Evolutionary conservation across 2,113 vertebrate genomes (phyloP).

Genomic region (Semnopithecus entellus): DNA sequence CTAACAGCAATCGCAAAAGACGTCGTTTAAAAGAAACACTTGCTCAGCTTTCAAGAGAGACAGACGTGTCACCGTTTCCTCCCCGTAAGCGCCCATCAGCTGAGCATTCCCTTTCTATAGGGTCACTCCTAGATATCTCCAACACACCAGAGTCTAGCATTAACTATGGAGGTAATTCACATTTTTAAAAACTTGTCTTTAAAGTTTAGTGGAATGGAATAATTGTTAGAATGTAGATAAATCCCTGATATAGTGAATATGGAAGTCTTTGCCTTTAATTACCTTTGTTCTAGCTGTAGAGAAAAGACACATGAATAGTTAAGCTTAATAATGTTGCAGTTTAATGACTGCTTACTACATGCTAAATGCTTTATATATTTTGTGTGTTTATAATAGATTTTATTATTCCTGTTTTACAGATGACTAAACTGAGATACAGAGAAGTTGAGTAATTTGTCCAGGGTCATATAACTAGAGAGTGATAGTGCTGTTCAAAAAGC

Average conservation of each 20-base stretch:
- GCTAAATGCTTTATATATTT: not conserved
- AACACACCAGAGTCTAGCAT: slow-evolving; percentile 94
- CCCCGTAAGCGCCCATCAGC: slow-evolving; percentile 95
- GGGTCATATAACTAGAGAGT: not conserved
- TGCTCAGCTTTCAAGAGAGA: slow-evolving; percentile 94
- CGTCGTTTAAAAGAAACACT: slow-evolving; percentile 94
- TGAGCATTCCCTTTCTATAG: slow-evolving; percentile 94
- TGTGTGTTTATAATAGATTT: slow-evolving; percentile 7
- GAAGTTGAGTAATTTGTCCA: not conserved
- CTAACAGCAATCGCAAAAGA: slow-evolving; percentile 95
- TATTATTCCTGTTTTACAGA: not conserved
- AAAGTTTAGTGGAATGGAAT: not conserved
- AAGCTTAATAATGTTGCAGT: not conserved
- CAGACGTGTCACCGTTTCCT: slow-evolving; percentile 94
- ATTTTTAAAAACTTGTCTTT: slow-evolving; percentile 13
- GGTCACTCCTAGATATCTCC: slow-evolving; percentile 96
- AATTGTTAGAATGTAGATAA: not conserved
- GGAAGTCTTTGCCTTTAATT: slow-evolving; percentile 4
- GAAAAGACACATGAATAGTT: not conserved
- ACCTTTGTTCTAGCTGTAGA: not conserved
- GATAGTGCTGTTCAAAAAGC: not conserved
- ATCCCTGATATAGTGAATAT: not conserved
- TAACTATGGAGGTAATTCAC: slow-evolving; percentile 87
- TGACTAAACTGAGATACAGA: not conserved
- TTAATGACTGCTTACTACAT: not conserved